Percentiles rank a stretch among this genome's conserved stretches.
These are phyloP conservation scores for silkworm (Bombyx mori) DNA, from an alignment of 1,140 invertebrate species.

Conservation along the genomic window ASM3026992v2 NC_085116.1:1109501-1110000, in stretches of 20 bases:
- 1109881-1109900: conserved; percentile 48
- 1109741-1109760: conserved; percentile 63
- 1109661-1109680: conserved; percentile 18
- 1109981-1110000: conserved; percentile 5
- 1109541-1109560: conserved; percentile 46
- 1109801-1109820: conserved; percentile 53
- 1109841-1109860: conserved; percentile 61
- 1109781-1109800: conserved; percentile 65
- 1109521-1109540: conserved; percentile 63
- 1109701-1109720: conserved; percentile 18
- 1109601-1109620: conserved; percentile 67
- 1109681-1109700: background rate
- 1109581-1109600: conserved; percentile 53
- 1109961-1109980: conserved; percentile 15
- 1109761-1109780: conserved; percentile 68
- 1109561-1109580: conserved; percentile 54
- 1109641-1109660: conserved; percentile 35
- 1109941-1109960: conserved; percentile 46
- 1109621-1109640: conserved; percentile 54
- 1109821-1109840: conserved; percentile 60
- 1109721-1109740: conserved; percentile 59
- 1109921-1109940: conserved; percentile 27
- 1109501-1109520: conserved; percentile 67
- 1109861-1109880: conserved; percentile 67
- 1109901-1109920: conserved; percentile 37